Evolutionary conservation across 2,797 vertebrate genomes (phyloP), one percentile per base, ranked within the genome.

Genomic region (Echiichthys vipera): DNA sequence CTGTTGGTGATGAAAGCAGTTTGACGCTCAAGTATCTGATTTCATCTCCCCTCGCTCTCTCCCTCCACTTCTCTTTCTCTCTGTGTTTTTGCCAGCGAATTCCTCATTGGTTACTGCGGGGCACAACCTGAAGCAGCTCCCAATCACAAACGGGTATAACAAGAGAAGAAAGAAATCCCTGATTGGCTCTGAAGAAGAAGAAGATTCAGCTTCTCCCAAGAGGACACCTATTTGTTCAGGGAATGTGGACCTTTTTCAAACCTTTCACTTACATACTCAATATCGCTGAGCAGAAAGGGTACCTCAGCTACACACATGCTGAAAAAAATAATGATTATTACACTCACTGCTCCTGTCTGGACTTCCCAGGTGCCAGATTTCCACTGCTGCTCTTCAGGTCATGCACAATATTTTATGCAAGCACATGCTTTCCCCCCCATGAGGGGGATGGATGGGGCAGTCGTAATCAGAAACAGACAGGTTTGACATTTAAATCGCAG

Each of bases 1-100:
- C 85, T 83, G 79, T 85, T 68, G 78, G 74, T 86, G 90, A 92
- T 90, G 86, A 92, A 90, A 91, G 88, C 84, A 46, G 78, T 84
- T 77, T 78, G 84, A 90, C 66, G 68, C 87, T 85, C 59, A 80
- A 87, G 81, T 84, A 86, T 85, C 70, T 79, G 83, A 90, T 90
- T 88, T 75, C 81, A 80, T 74, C 82, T 74, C 76, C 34, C 59
- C 65, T 42, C 59, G n/a, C 56, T 65, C 20, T 66, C 34, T 56
- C 43, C 36, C 40, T 27, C 59, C 65, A 20, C 71, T 56, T 65
- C 74, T 77, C 47, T 49, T 59, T 84, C 75, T 67, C 71, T 90
- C 64, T 90, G 71, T 86, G 71, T 62, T 75, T 83, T 54, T 83
- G 84, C 86, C 90, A 91, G 75, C 71, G 81, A 80, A 85, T 80